Base-by-base conservation (phyloP, 2,888 invertebrate genomes). In the Brachyopa scutellaris region DNA sequence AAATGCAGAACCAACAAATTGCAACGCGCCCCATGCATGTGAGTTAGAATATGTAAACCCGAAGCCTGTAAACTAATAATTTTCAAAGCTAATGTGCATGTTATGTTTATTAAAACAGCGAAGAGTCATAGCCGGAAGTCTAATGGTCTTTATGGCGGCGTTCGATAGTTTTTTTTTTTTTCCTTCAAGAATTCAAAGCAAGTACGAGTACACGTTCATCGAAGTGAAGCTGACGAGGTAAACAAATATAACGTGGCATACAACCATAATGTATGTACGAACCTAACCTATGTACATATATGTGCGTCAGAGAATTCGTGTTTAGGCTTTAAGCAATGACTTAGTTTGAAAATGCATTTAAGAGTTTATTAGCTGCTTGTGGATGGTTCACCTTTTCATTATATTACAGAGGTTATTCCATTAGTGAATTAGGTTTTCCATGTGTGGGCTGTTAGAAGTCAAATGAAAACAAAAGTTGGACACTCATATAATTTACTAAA, bases 131-230 rank as follows among this genome's bases (percentile, higher is more conserved):
- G 21, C 36, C 64, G 29, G 31, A 47, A 55, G 57, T 49, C 59
- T 59, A 53, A 72, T 53, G 53, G 51, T 31, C 53, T 33, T 9
- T 21, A 31, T 40, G 49, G 59, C 29, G 36, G 57, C 49, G 59
- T 59, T 70, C 49, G 15, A 51, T 61, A 29, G 53, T 72, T 40
- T 26, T n/a, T n/a, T n/a, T n/a, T n/a, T n/a, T n/a, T n/a, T n/a
- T n/a, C n/a, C n/a, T 26, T 7, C 23, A 42, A 53, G 61, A 33
- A 31, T 62, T 72, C 33, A 33, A 36, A 57, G 36, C 17, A 45
- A n/a, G n/a, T n/a, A n/a, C n/a, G n/a, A 67, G 36, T 67, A 47
- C 33, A 67, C 55, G 23, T 13, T 29, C 42, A 3, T 33, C 19
- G 15, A 1, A n/a, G 9, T 1, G 23, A 36, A 21, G 26, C 45